Conservation (phyloP, 2,888 invertebrate species). For the Drosophila incognita region DNA sequence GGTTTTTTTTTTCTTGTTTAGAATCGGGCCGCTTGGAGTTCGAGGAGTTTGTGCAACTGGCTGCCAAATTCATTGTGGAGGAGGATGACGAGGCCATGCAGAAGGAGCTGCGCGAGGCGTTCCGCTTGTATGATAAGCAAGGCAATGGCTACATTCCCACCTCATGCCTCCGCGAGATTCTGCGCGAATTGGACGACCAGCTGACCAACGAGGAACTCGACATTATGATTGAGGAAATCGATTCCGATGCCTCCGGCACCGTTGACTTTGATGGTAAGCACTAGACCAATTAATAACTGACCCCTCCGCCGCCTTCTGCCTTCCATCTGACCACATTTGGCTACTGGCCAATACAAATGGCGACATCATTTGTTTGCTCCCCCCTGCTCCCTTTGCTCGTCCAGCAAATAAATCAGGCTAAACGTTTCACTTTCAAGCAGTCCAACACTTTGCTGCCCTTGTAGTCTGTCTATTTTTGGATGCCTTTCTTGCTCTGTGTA, state of each 20-base stretch:
- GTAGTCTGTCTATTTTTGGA: constrained; percentile 37
- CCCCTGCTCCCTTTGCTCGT: background rate
- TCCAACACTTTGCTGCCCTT: constrained; percentile 15
- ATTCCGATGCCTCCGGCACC: constrained; percentile 98
- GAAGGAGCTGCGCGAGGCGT: constrained; percentile 98
- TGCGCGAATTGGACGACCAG: constrained; percentile 97
- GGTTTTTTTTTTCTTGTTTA: constrained; percentile 80
- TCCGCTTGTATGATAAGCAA: constrained; percentile 99
- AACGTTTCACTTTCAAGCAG: background rate
- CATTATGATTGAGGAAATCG: constrained; percentile 99
- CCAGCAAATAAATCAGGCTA: constrained; percentile 4
- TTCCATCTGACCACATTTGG: constrained; percentile 47
- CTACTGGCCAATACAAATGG: constrained; percentile 41
- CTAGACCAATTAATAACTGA: constrained; percentile 36
- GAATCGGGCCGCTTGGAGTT: constrained; percentile 98
- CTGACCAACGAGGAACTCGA: constrained; percentile 97
- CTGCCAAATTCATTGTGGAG: constrained; percentile 98
- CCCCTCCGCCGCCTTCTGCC: background rate
- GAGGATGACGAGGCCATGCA: constrained; percentile 99
- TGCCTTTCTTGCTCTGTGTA: constrained; percentile 14
- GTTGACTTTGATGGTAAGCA: constrained; percentile 98
- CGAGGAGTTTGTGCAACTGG: constrained; percentile 97
- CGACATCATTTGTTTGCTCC: constrained; percentile 28
- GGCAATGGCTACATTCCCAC: constrained; percentile 98
- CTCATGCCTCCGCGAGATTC: constrained; percentile 95